Evolutionary conservation across 2,113 vertebrate genomes (phyloP), one percentile per base, ranked within the genome.

Genomic region (Pseudopodoces humilis): DNA sequence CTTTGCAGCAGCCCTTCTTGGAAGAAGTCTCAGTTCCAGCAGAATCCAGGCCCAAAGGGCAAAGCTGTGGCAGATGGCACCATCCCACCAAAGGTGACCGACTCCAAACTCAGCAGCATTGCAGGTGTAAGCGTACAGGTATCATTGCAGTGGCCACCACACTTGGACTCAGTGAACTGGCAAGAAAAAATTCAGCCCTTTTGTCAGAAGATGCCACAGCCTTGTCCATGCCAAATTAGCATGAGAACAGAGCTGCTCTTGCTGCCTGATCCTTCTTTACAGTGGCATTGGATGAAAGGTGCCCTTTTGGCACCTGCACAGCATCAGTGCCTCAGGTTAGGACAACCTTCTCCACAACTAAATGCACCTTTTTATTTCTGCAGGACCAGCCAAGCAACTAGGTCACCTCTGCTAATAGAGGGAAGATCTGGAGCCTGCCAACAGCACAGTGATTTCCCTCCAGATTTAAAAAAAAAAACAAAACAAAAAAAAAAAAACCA

Each of bases 271-370:
- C 68, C 28, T 80, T 67, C 62, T 86, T 50, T 24, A 28, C 76
- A 39, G 28, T 13, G 35, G 76, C 9, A 2, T 16, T 47, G 68
- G 56, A 82, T 79, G 58, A 87, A 91, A 95, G 84, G 60, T 79
- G 47, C 58, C 30, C 23, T 62, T 81, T 55, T 70, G 87, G 80
- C 90, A 87, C 28, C 35, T 13, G 39, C 71, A 82, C 55, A 93
- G 31, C 76, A 43, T 18, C 50, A 30, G 37, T 30, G 52, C 8
- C 68, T 30, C 44, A 75, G 80, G 76, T 86, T 63, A 88, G 47
- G 41, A 20, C 83, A 95, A 92, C 80, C 86, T 90, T 46, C 52
- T 50, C 35, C 50, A 22, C 58, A 85, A 41, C 41, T 47, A 74
- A 88, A 67, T 1, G 1, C 6, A 39, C 16, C 43, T 62, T 22